Evolutionary conservation across 2,888 invertebrate species (phyloP).

Genomic region (Cremastinae sp.): DNA sequence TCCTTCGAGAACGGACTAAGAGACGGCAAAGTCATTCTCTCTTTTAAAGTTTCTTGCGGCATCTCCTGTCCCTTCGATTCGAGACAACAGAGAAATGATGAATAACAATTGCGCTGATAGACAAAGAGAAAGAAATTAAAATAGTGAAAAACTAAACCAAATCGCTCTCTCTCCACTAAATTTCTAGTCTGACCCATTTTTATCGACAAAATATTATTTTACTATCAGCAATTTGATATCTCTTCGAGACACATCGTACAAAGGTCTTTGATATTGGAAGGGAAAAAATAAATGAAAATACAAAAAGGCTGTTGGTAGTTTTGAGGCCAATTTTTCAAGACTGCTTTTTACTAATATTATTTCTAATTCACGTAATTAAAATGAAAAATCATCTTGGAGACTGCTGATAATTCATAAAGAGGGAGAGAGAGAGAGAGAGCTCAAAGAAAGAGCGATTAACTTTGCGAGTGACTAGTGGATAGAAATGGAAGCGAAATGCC

Average conservation of each 20-base stretch:
- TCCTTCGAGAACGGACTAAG: background rate
- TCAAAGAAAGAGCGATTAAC: background rate
- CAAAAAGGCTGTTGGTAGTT: conserved; percentile 11
- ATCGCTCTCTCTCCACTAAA: conserved; percentile 44
- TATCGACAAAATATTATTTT: conserved; percentile 40
- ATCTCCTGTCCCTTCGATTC: background rate
- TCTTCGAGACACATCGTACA: background rate
- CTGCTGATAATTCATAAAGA: background rate
- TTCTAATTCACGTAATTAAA: conserved; percentile 27
- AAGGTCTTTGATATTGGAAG: background rate
- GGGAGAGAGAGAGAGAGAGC: background rate
- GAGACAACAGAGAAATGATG: background rate
- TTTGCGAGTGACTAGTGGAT: conserved; percentile 3
- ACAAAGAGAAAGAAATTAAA: conserved; percentile 40
- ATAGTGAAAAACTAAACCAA: conserved; percentile 22
- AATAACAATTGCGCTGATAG: background rate
- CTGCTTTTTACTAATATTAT: conserved; percentile 48
- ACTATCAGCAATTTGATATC: background rate
- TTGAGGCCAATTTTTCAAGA: conserved; percentile 41
- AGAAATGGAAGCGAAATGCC: background rate
- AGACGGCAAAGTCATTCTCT: background rate
- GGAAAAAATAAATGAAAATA: background rate
- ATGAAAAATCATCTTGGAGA: background rate
- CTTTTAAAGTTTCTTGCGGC: conserved; percentile 2
- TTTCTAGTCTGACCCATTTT: conserved; percentile 71